phyloP scores from a whole-genome alignment of 2,888 invertebrate species.

The Epinotia demarniana region DNA sequence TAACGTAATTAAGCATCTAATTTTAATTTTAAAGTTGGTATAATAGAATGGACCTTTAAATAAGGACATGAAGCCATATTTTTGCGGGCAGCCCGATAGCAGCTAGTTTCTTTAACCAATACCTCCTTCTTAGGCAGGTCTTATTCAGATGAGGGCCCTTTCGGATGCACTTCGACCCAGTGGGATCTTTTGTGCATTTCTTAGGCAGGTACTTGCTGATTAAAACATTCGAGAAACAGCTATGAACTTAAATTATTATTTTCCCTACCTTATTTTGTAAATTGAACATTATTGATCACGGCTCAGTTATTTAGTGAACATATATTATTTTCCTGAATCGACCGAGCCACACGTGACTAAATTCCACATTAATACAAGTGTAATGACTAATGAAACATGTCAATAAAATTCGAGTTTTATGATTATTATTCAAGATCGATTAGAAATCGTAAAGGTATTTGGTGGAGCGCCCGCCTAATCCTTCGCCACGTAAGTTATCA shows the following conservation, averaged over 20 bases:
- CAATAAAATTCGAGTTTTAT: slow-evolving; percentile 21
- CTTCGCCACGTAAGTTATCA: slow-evolving; percentile 28
- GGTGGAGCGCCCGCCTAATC: slow-evolving; percentile 24
- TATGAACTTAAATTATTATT: no score
- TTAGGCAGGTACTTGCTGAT: no score
- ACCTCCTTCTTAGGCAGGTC: no score
- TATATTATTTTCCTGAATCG: slow-evolving; percentile 17
- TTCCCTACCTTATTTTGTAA: not conserved
- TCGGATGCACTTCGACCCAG: no score
- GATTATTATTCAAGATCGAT: slow-evolving; percentile 21
- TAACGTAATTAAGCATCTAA: no score
- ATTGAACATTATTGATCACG: not conserved
- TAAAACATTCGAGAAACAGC: not conserved
- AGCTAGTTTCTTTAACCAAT: no score
- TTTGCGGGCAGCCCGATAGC: no score
- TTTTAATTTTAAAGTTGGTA: no score
- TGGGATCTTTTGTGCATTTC: no score
- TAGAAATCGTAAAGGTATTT: slow-evolving; percentile 27
- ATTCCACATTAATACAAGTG: not conserved
- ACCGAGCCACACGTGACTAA: slow-evolving; percentile 13
- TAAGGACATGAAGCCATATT: no score
- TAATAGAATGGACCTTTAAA: no score
- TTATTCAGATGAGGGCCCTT: no score
- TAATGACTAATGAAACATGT: slow-evolving; percentile 2
- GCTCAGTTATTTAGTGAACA: not conserved